Percentiles rank a stretch among this genome's conserved stretches.
Conservation (phyloP, 2,113 vertebrate species). For the Phalacrocorax pelagicus region DNA sequence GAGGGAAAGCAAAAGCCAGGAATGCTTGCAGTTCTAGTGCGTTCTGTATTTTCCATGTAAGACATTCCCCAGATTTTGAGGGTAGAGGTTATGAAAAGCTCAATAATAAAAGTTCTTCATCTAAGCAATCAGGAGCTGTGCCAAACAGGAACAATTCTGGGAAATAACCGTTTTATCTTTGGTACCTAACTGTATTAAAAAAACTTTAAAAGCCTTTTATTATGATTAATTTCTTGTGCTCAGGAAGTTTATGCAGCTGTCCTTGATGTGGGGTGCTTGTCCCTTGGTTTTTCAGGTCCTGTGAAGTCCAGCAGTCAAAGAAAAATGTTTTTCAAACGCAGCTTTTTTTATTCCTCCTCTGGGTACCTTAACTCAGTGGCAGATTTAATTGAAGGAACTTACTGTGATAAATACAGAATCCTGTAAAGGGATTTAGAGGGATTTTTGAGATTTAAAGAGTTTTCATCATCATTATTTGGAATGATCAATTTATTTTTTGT, state of each 20-base stretch:
- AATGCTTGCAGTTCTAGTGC: conserved; percentile 5
- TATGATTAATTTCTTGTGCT: conserved; percentile 55
- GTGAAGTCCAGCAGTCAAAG: conserved; percentile 28
- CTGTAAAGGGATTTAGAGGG: conserved; percentile 48
- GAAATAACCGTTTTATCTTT: conserved; percentile 60
- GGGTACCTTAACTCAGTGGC: conserved; percentile 22
- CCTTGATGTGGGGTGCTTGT: neutral
- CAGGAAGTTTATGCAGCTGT: conserved; percentile 61
- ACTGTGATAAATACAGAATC: conserved; percentile 43
- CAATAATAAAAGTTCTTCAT: conserved; percentile 32
- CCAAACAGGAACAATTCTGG: conserved; percentile 62
- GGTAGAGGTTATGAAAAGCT: conserved; percentile 57
- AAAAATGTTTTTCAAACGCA: conserved; percentile 7
- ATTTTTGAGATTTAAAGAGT: conserved; percentile 52
- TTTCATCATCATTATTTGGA: conserved; percentile 41
- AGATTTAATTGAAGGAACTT: conserved; percentile 28
- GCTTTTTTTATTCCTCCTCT: conserved; percentile 36
- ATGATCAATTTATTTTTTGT: conserved; percentile 17
- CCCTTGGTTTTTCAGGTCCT: neutral
- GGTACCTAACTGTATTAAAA: conserved; percentile 46
- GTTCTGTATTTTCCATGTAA: conserved; percentile 20
- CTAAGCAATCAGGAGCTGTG: neutral
- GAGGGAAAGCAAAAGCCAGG: conserved; percentile 9
- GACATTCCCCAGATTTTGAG: conserved; percentile 58
- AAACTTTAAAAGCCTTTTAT: conserved; percentile 24